Evolutionary conservation across 2,888 invertebrate genomes (phyloP).

Genomic region (Lathronympha strigana): DNA sequence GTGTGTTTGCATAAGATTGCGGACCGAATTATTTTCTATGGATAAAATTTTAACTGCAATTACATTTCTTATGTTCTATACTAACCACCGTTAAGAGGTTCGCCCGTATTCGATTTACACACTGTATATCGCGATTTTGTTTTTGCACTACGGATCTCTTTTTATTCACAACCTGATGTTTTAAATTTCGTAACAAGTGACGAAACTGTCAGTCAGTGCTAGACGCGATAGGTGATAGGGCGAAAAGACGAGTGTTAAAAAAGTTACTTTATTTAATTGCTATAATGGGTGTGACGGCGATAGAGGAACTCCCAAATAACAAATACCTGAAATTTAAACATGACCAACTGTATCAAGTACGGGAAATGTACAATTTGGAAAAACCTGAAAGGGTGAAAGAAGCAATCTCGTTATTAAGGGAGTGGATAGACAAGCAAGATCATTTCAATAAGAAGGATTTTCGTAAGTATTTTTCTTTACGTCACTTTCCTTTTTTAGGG

Average conservation of each 20-base stretch:
- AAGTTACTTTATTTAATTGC: not conserved
- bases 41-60: too few relatives aligned
- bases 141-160: too few relatives aligned
- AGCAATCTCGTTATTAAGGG: constrained; percentile 55
- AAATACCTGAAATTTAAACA: constrained; percentile 48
- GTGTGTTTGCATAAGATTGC: too few relatives aligned
- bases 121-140: too few relatives aligned
- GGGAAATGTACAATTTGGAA: constrained; percentile 50
- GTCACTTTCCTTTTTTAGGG: too few relatives aligned
- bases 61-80: too few relatives aligned
- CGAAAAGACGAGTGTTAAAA: not conserved
- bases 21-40: too few relatives aligned
- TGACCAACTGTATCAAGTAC: constrained; percentile 48
- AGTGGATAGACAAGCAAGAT: constrained; percentile 51
- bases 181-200: not conserved
- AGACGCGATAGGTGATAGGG: not conserved
- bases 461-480: constrained; percentile 44
- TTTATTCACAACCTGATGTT: not conserved
- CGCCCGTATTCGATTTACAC: too few relatives aligned
- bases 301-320: constrained; percentile 36
- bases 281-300: constrained; percentile 1
- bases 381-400: constrained; percentile 54
- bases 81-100: too few relatives aligned
- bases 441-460: constrained; percentile 47
- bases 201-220: not conserved